phyloP scores from a whole-genome alignment of 2,888 invertebrate species.

The Cistogaster globosa region DNA sequence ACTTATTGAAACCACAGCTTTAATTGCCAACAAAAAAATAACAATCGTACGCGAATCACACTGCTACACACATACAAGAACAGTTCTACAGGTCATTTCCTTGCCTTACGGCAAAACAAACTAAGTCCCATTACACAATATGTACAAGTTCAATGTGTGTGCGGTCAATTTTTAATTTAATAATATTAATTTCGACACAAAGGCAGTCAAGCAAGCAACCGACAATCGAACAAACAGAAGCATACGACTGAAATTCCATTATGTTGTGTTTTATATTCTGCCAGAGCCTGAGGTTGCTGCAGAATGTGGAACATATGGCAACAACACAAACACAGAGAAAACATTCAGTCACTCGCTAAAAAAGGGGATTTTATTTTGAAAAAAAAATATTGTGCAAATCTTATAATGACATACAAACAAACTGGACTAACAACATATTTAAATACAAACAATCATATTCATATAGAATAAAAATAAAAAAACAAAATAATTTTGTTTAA shows the following conservation, averaged over 20 bases:
- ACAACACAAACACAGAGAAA: not conserved
- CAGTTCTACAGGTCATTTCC: not conserved
- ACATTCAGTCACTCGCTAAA: conserved; percentile 15
- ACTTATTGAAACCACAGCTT: not conserved
- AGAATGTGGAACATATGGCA: conserved; percentile 32
- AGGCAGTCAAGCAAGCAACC: conserved; percentile 57
- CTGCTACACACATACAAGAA: too few species aligned
- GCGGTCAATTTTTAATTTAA: conserved; percentile 71
- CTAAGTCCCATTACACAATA: conserved; percentile 10
- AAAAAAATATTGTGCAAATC: conserved; percentile 8
- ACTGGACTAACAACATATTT: not conserved
- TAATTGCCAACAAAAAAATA: too few species aligned
- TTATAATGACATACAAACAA: conserved; percentile 7
- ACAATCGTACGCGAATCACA: too few species aligned
- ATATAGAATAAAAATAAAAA: not conserved
- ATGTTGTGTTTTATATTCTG: conserved; percentile 62
- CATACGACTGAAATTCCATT: conserved; percentile 43
- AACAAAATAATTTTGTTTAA: conserved; percentile 11
- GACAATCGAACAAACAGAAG: conserved; percentile 39
- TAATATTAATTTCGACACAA: conserved; percentile 70
- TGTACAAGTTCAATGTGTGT: not conserved
- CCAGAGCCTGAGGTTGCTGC: conserved; percentile 38
- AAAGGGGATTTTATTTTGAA: not conserved
- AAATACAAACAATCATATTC: conserved; percentile 19
- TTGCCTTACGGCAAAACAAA: conserved; percentile 33